Evolutionary conservation across 2,797 vertebrate genomes (phyloP), one percentile per base, ranked within the genome.

Genomic region (Bufotes viridis): DNA sequence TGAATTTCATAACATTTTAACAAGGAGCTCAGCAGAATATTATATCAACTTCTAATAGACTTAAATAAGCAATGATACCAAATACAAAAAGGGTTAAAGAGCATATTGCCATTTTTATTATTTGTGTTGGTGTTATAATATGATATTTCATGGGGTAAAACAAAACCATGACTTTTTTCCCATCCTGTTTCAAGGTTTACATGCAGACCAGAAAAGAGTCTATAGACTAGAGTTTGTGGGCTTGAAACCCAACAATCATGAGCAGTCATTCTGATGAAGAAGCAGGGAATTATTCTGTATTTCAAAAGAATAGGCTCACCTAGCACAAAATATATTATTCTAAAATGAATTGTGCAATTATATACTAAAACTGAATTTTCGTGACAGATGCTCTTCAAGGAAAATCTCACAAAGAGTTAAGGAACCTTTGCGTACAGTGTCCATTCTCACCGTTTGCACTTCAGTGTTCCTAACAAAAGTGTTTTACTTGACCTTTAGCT

Each of bases 401-500:
- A 84, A 63, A 57, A 75, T 74, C 14, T 75, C 70, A 51, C 29
- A 55, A 84, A 78, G 78, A 69, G 79, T 89, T 89, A 86, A 89
- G 34, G 69, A 70, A 78, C 69, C 51, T 82, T 82, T 89, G n/a
- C 67, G 85, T 69, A 82, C 67, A 89, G 42, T 51, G 75, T 57
- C 84, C 65, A 86, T 89, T 89, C 53, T 86, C 70, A 82, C n/a
- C 49, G 72, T 61, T 75, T 74, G 72, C 82, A 86, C 88, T 87
- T 78, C 63, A 82, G 49, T 83, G 84, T 87, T 86, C 84, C 82
- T 82, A 76, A 81, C 83, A 86, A 86, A 89, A 86, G 79, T 86
- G 61, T 89, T 87, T 82, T 84, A 87, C 88, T 89, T 89, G 88
- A 89, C 88, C 84, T 89, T 89, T 89, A 65, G 49, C 61, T 89